These are phyloP conservation scores for Tangara arthus DNA, from an alignment of 2,797 vertebrate genomes.

Conservation along the genomic window DNA sequence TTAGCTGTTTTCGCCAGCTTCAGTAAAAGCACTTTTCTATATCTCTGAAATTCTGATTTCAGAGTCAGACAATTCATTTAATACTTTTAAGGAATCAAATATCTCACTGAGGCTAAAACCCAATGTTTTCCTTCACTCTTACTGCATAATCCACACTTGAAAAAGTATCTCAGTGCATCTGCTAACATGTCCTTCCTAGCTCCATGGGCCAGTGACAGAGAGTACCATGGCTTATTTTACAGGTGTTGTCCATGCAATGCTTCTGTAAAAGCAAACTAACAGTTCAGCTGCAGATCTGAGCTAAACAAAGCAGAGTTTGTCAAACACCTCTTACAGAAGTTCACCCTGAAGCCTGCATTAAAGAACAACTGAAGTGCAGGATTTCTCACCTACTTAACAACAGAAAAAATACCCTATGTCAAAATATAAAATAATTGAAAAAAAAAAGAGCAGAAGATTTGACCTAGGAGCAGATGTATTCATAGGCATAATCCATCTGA, in stretches of 20 bases:
- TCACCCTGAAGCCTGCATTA: background rate
- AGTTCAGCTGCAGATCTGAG: background rate
- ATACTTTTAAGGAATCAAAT: background rate
- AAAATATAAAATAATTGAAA: background rate
- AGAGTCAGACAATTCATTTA: background rate
- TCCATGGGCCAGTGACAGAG: background rate
- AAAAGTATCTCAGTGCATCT: background rate
- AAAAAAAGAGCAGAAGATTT: background rate
- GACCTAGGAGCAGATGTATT: background rate
- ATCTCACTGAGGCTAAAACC: background rate
- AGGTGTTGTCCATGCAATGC: background rate
- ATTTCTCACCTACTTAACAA: background rate
- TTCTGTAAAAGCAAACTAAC: background rate
- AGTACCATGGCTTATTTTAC: background rate
- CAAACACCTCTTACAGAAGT: background rate
- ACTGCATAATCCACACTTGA: background rate
- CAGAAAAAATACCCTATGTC: background rate
- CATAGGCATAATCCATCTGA: background rate
- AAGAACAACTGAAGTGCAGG: background rate
- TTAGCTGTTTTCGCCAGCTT: background rate
- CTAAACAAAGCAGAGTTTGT: background rate
- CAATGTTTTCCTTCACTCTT: background rate
- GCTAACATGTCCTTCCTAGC: background rate
- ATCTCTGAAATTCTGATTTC: background rate
- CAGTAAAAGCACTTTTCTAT: background rate